Conservation (phyloP, 2,797 vertebrate species). For the Muscicapa striata region DNA sequence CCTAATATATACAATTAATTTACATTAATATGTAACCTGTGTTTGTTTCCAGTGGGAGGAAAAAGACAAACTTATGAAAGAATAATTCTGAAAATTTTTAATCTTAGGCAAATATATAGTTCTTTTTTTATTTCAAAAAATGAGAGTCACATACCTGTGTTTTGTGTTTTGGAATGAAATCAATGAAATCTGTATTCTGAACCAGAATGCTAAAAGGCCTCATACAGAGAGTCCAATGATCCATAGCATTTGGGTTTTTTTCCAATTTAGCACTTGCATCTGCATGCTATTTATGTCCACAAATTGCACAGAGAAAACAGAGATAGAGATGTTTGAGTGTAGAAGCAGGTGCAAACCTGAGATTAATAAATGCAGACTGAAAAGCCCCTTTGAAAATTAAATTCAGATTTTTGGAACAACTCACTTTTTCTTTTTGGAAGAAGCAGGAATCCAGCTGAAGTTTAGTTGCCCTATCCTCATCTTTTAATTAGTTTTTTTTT, state of each 20-base stretch:
- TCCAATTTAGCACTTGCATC: conserved; percentile 24
- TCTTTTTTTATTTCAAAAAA: not conserved
- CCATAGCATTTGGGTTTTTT: not conserved
- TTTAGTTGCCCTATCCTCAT: not conserved
- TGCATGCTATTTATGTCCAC: conserved; percentile 25
- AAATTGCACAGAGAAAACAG: conserved; percentile 6
- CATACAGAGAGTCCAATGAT: not conserved
- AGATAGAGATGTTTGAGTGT: not conserved
- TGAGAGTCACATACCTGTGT: not conserved
- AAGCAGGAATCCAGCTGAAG: not conserved
- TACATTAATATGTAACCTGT: not conserved
- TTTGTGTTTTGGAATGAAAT: conserved; percentile 6
- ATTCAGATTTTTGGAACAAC: not conserved
- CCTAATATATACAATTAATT: not conserved
- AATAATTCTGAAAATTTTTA: not conserved
- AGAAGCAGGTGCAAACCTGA: conserved; percentile 46
- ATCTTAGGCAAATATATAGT: not conserved
- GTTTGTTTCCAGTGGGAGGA: not conserved
- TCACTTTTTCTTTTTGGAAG: not conserved
- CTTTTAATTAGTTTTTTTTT: conserved; percentile 6
- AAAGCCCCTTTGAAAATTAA: not conserved
- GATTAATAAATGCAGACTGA: conserved; percentile 27
- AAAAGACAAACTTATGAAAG: not conserved
- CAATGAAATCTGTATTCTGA: not conserved
- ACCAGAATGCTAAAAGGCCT: not conserved